A percentile compares a stretch with the other conserved stretches of the same genome.
Conservation (phyloP, 2,888 invertebrate species). For the Nebria salina region DNA sequence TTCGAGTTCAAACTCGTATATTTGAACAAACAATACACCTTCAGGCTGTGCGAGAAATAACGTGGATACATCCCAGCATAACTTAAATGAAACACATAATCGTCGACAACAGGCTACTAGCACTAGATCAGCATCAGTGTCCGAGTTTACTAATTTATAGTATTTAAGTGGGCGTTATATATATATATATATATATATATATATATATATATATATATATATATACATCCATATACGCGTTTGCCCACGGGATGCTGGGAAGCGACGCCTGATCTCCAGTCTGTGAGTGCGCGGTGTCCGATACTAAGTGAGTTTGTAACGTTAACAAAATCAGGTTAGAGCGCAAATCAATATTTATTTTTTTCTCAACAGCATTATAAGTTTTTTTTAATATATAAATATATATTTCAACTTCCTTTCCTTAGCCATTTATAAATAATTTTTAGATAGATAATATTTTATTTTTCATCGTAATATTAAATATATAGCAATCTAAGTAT, state of each 20-base stretch:
- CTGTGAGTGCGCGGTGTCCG: slow-evolving; percentile 20
- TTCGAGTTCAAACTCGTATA: not conserved
- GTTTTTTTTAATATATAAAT: too few relatives aligned
- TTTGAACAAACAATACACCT: not conserved
- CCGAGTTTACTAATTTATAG: slow-evolving; percentile 10
- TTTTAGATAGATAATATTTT: too few relatives aligned
- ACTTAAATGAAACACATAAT: slow-evolving; percentile 11
- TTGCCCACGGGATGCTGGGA: slow-evolving; percentile 5
- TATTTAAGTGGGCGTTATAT: slow-evolving; percentile 9
- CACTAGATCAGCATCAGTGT: not conserved
- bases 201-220: too few relatives aligned
- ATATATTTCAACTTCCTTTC: too few relatives aligned
- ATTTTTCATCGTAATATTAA: too few relatives aligned
- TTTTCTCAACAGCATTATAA: not conserved
- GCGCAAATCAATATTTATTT: not conserved
- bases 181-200: too few relatives aligned
- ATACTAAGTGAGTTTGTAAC: slow-evolving; percentile 7
- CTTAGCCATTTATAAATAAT: too few relatives aligned
- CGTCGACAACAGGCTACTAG: not conserved
- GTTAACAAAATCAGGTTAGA: slow-evolving; percentile 13
- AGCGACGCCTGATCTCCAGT: slow-evolving; percentile 10
- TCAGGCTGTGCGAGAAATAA: not conserved
- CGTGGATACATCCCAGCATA: slow-evolving; percentile 10
- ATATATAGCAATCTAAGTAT: too few relatives aligned
- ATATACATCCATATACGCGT: not conserved